phyloP scores from a whole-genome alignment of 2,797 vertebrate species.

The Pseudochirops corinnae region DNA sequence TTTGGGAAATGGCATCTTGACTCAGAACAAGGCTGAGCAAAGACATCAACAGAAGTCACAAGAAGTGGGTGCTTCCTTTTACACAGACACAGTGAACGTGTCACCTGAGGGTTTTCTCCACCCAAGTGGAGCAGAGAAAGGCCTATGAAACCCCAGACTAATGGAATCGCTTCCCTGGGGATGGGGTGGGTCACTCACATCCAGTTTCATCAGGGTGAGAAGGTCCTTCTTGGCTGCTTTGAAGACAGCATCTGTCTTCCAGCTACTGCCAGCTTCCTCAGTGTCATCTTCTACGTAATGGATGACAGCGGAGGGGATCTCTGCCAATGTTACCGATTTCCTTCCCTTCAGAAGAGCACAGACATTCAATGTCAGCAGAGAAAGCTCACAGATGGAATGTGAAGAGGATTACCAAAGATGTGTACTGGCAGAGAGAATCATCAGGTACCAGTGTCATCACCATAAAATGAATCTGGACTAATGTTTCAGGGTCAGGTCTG shows the following conservation, averaged over 20 bases:
- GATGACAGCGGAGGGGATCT: slow-evolving; percentile 89
- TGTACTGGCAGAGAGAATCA: neutral
- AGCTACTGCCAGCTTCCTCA: slow-evolving; percentile 80
- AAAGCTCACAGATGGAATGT: rapidly evolving
- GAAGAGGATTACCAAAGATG: neutral
- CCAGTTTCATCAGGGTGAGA: slow-evolving; percentile 91
- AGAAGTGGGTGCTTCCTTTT: neutral
- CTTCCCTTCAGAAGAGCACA: slow-evolving; percentile 80
- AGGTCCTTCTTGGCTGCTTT: slow-evolving; percentile 95
- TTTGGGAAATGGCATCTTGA: neutral
- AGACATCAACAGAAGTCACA: neutral
- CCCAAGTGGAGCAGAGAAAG: neutral
- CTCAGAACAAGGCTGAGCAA: neutral
- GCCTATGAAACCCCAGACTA: neutral
- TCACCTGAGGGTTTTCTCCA: neutral
- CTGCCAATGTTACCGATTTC: slow-evolving; percentile 90
- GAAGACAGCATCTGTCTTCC: slow-evolving; percentile 86
- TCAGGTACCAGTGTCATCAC: neutral
- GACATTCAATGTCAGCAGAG: neutral
- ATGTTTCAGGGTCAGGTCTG: neutral
- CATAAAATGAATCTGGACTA: neutral
- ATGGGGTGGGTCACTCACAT: slow-evolving; percentile 84
- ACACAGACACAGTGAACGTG: neutral
- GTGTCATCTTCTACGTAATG: slow-evolving; percentile 85
- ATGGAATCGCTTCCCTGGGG: neutral